A percentile compares a stretch with the other conserved stretches of the same genome.
phyloP scores from a whole-genome alignment of 2,113 vertebrate genomes.

The Aythya baeri region DNA sequence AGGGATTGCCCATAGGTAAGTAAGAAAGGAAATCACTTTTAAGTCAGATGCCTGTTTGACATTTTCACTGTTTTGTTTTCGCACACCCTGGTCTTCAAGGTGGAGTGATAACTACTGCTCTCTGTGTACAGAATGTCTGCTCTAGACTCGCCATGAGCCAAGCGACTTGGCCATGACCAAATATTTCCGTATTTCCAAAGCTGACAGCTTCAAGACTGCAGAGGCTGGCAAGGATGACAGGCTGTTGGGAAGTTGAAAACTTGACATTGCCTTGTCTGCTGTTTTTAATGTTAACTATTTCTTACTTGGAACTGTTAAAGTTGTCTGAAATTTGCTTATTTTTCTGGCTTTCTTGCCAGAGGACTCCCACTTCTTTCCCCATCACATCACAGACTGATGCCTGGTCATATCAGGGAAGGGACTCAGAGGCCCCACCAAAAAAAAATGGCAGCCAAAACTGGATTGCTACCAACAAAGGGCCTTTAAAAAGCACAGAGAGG shows the following conservation, averaged over 20 bases:
- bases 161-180: background rate
- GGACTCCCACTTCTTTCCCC: background rate
- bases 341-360: background rate
- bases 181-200: background rate
- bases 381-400: background rate
- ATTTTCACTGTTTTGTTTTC: background rate
- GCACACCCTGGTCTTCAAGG: background rate
- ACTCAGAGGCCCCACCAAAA: background rate
- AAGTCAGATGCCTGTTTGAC: background rate
- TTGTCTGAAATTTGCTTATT: background rate
- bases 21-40: background rate
- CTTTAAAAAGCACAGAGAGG: background rate
- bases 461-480: background rate
- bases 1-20: background rate
- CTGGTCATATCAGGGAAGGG: background rate
- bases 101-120: background rate
- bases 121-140: background rate
- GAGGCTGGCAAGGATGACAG: background rate
- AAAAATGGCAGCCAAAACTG: background rate
- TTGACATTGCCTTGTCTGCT: background rate
- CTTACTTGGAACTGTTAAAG: background rate
- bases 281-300: slow-evolving; percentile 4
- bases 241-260: background rate
- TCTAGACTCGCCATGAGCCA: background rate
- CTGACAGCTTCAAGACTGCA: background rate